Evolutionary conservation across 2,113 vertebrate genomes (phyloP), one percentile per base, ranked within the genome.

Genomic region (Brachypodius melanocephalos): DNA sequence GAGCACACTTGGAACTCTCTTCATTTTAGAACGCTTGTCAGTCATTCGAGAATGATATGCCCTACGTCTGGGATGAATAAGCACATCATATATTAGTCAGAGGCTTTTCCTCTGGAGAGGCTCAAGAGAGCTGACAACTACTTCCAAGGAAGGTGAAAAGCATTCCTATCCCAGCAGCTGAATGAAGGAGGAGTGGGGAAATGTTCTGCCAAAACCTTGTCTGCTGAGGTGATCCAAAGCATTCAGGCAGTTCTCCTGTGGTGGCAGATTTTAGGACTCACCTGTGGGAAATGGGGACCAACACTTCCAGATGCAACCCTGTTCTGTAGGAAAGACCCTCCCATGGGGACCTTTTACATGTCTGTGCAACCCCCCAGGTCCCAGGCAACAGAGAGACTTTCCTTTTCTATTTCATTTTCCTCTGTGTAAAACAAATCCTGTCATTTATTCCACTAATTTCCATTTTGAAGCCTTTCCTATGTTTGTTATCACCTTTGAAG

Each of bases 11-110:
- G 4, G 72, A 97, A 94, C 96, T 96, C 97, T 97, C 97, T 98
- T 98, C 98, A 98, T 98, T 98, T 98, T 91, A 97, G 95, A 97
- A 97, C 77, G 97, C 97, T 98, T 98, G 98, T 98, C 98, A 98
- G 98, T 98, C 98, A 98, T 98, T 97, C 17, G 95, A 98, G 97
- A 98, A 97, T 97, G 98, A 98, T 97, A 94, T 96, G 97, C 97
- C 97, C 91, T 85, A 58, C 14, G 92, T 97, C 98, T 95, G 91
- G 97, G 97, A 97, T 98, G 97, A 98, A 98, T 98, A 98, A 98
- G 98, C 97, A 97, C 96, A 97, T 96, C 97, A 93, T 97, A 97
- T 98, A 97, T 98, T 97, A 98, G 96, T 95, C 82, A 97, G 88
- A 97, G 95, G 85, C 93, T 94, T 96, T 97, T 96, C 95, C 96